Base-by-base conservation (phyloP, 1,140 invertebrate species). In the Paralvinella palmiformis region DNA sequence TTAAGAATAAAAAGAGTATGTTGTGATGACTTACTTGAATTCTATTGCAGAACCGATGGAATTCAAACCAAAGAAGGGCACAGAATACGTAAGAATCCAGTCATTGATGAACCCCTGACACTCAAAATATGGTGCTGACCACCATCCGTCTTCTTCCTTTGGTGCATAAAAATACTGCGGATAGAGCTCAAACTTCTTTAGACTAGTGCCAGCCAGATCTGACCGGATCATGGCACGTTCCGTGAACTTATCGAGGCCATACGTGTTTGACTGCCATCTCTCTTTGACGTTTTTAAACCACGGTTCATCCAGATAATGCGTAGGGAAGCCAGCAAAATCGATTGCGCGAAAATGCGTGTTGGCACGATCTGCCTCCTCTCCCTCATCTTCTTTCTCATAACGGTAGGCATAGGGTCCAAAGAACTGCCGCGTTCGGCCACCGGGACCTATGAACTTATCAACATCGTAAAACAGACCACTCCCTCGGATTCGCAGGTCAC, bases 41-140 rank as follows among this genome's bases (percentile, higher is more conserved):
- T 80, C 79, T 31, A 78, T 70, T 45, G 64, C 69, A 13, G 72
- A 72, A 52, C 90, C 91, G 53, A 98, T 85, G 76, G 88, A 90
- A 78, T 97, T 94, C 88, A 90, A 93, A 59, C 95, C 95, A 80
- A 99, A 99, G 86, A 98, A 98, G 59, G 95, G 95, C 59, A 88
- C 88, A 57, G 91, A 89, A 84, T 97, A 98, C 41, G 91, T 94
- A 67, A 98, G 86, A 68, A 96, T 85, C 96, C 95, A 98, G 82
- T 92, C 92, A 72, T 92, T 90, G 32, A 81, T 71, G 5, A 79
- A 91, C 41, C 92, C 93, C 72, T 90, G 84, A 83, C 96, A 98
- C 83, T 97, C 94, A 78, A 90, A 98, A 74, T 92, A 92, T 2
- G 96, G 95, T 70, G 87, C 82, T 45, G 91, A 89, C 96, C 96